Percentiles rank a stretch among this genome's conserved stretches.
Evolutionary conservation across 2,797 vertebrate genomes (phyloP).

Genomic region (Halcyon leucocephala): DNA sequence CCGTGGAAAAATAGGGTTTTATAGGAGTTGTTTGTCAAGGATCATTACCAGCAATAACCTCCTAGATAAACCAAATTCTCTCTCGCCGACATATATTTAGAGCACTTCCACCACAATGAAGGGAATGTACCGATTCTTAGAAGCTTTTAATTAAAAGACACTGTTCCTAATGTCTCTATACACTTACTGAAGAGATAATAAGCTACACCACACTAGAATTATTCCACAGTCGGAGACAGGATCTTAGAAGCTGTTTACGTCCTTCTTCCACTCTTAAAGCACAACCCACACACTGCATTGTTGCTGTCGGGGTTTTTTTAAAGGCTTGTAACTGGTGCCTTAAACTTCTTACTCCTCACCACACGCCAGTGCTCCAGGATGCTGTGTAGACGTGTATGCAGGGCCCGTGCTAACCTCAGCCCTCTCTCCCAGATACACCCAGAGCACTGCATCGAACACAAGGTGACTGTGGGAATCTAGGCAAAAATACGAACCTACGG

Average conservation of each 20-base stretch:
- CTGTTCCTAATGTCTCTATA: background rate
- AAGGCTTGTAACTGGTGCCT: background rate
- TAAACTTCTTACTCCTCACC: background rate
- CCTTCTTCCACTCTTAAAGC: background rate
- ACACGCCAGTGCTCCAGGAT: background rate
- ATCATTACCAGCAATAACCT: background rate
- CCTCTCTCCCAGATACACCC: background rate
- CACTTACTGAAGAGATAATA: background rate
- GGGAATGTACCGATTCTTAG: background rate
- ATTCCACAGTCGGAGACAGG: background rate
- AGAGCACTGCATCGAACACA: background rate
- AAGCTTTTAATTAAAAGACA: constrained; percentile 9
- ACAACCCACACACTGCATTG: background rate
- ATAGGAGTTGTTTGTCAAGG: background rate
- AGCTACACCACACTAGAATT: background rate
- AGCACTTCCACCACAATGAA: background rate
- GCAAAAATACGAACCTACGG: background rate
- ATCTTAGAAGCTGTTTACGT: background rate
- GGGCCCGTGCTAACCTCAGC: background rate
- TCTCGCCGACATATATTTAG: background rate
- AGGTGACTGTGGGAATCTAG: background rate
- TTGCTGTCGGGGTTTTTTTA: fast-evolving
- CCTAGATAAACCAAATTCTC: background rate
- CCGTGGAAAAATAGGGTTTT: background rate
- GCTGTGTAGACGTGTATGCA: background rate